Evolutionary conservation across 2,797 vertebrate genomes (phyloP).

Genomic region (Heliangelus exortis): DNA sequence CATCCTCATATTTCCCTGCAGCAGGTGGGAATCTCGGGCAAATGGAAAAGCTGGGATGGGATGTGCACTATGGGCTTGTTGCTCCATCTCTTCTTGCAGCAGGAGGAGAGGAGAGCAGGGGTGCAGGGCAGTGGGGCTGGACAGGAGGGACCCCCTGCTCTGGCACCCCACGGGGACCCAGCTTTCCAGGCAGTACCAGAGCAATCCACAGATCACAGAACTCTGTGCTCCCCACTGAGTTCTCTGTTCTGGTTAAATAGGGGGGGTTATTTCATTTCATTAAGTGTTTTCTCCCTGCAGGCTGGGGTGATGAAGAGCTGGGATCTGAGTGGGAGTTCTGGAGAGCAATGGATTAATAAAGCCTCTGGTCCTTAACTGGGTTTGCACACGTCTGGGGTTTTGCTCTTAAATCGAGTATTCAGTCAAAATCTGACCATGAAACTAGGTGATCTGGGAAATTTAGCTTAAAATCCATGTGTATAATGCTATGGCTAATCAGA

Average conservation of each 20-base stretch:
- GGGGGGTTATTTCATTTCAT: background rate
- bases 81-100: background rate
- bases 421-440: conserved; percentile 60
- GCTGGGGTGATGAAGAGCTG: background rate
- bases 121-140: background rate
- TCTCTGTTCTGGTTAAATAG: background rate
- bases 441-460: conserved; percentile 58
- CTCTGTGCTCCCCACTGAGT: background rate
- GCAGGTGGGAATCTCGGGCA: background rate
- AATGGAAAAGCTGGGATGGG: rapidly evolving
- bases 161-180: rapidly evolving
- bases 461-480: conserved; percentile 39
- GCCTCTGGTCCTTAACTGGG: background rate
- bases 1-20: rapidly evolving
- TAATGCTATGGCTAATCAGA: conserved; percentile 54
- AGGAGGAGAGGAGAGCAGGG: background rate
- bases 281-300: background rate
- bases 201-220: background rate
- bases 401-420: conserved; percentile 46
- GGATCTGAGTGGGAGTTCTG: background rate
- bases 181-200: background rate
- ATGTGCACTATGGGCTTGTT: background rate
- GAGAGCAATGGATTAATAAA: conserved; percentile 42
- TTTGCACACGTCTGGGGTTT: conserved; percentile 37
- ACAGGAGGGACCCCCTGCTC: background rate